Conservation (phyloP, 2,888 invertebrate species). For the Osmoderma eremita region DNA sequence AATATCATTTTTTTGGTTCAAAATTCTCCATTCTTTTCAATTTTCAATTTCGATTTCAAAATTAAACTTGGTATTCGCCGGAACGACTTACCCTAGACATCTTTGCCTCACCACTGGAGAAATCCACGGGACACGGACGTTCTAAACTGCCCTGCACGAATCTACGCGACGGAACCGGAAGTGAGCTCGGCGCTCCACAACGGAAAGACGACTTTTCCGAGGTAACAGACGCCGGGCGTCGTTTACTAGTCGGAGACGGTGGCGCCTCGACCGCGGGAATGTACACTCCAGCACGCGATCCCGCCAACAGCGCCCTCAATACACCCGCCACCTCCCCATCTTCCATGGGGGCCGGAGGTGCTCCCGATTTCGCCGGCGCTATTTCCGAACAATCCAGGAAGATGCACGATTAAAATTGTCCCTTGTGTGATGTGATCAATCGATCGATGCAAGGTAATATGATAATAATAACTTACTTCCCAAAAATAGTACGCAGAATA, state of each 20-base stretch:
- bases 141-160: background rate
- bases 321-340: constrained; percentile 50
- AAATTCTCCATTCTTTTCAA: too few relatives aligned
- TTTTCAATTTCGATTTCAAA: too few relatives aligned
- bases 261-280: constrained; percentile 52
- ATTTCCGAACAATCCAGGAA: too few relatives aligned
- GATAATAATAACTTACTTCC: too few relatives aligned
- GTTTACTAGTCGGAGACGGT: constrained; percentile 51
- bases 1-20: too few relatives aligned
- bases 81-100: constrained; percentile 32
- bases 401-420: too few relatives aligned
- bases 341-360: constrained; percentile 10
- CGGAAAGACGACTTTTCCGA: constrained; percentile 20
- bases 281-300: constrained; percentile 62
- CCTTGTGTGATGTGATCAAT: too few relatives aligned
- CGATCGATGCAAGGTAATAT: too few relatives aligned
- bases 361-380: too few relatives aligned
- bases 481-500: too few relatives aligned
- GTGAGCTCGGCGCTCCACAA: constrained; percentile 7
- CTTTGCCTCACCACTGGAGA: constrained; percentile 30
- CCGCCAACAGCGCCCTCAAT: constrained; percentile 56
- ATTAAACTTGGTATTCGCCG: too few relatives aligned
- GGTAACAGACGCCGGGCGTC: constrained; percentile 48
- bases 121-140: constrained; percentile 51
- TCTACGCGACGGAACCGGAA: background rate